Conservation (phyloP, 2,113 vertebrate genomes). For the Emydura subglobosa region DNA sequence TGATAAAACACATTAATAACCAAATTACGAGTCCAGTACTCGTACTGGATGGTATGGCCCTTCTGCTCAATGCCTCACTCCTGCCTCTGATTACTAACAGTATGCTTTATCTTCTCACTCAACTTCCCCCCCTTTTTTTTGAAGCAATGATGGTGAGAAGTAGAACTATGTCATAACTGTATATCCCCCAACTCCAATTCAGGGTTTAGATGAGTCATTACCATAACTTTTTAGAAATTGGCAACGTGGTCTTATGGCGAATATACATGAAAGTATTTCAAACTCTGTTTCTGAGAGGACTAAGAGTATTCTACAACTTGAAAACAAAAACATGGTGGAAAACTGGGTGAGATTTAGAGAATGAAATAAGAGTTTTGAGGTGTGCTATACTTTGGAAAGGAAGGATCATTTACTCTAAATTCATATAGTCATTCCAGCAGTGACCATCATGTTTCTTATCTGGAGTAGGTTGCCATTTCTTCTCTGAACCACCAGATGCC, state of each 20-base stretch:
- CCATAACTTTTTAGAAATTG: not conserved
- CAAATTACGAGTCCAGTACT: not conserved
- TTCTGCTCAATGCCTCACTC: not conserved
- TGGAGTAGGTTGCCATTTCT: constrained; percentile 35
- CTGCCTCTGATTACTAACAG: not conserved
- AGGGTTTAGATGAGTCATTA: fast-evolving
- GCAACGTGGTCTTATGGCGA: not conserved
- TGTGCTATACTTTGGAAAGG: not conserved
- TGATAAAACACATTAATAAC: not conserved
- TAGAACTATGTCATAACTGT: not conserved
- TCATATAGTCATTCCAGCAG: not conserved
- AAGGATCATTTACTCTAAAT: not conserved
- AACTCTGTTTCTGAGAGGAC: not conserved
- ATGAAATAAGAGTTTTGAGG: not conserved
- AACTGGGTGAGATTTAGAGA: not conserved
- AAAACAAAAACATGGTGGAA: not conserved
- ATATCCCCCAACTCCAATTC: not conserved
- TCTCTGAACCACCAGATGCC: constrained; percentile 81
- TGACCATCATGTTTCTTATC: not conserved
- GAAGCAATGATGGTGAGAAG: not conserved
- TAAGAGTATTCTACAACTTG: not conserved
- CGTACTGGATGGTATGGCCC: not conserved
- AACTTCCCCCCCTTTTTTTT: not conserved
- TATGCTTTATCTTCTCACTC: not conserved
- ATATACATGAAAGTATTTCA: fast-evolving